Evolutionary conservation across 1,140 invertebrate genomes (phyloP).

Genomic region (Trachymyrmex cornetzi): DNA sequence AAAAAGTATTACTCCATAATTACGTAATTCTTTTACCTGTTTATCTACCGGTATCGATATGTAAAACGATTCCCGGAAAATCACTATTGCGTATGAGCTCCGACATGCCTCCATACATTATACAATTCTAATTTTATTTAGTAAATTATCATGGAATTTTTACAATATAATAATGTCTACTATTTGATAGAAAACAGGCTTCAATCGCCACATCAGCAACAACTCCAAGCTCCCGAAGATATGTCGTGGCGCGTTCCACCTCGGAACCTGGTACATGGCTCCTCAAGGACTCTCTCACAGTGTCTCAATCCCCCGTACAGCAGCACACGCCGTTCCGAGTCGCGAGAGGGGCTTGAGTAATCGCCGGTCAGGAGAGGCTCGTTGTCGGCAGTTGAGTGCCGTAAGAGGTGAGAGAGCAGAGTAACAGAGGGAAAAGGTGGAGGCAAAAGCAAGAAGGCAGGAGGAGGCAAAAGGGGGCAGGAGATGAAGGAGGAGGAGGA

Average conservation of each 20-base stretch:
- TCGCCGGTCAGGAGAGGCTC: conserved; percentile 67
- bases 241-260: conserved; percentile 14
- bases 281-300: conserved; percentile 73
- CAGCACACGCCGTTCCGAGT: conserved; percentile 45
- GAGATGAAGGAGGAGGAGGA: conserved; percentile 61
- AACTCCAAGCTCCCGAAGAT: not conserved
- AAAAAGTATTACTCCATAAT: not conserved
- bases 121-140: not conserved
- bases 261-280: conserved; percentile 19
- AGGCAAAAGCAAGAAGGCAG: conserved; percentile 57
- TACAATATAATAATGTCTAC: not conserved
- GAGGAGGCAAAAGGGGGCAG: conserved; percentile 39
- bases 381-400: conserved; percentile 63
- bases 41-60: not conserved
- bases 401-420: conserved; percentile 63
- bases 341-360: conserved; percentile 70
- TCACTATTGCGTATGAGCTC: not conserved
- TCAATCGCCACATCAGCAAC: not conserved
- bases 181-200: not conserved
- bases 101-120: not conserved
- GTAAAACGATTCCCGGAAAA: conserved; percentile 8
- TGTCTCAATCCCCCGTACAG: conserved; percentile 63
- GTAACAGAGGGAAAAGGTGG: conserved; percentile 66
- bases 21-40: not conserved
- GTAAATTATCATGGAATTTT: not conserved